A percentile compares a stretch with the other conserved stretches of the same genome.
These are phyloP conservation scores for Siphlonurus alternatus DNA, from an alignment of 2,888 invertebrate species.

Conservation along the genomic window DNA sequence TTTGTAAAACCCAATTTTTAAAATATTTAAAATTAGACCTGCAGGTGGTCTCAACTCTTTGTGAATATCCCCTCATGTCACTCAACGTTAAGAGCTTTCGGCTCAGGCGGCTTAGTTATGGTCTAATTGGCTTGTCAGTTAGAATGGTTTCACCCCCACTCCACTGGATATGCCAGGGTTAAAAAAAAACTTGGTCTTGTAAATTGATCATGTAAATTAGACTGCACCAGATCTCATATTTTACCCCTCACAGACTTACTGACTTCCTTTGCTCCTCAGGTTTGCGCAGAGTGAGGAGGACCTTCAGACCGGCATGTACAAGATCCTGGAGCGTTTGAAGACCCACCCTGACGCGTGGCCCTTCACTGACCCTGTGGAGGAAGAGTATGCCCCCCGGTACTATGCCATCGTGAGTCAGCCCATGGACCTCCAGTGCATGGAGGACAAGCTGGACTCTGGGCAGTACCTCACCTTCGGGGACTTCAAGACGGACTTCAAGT, in stretches of 20 bases:
- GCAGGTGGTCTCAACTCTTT: too few relatives aligned
- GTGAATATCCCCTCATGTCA: too few relatives aligned
- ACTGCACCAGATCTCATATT: too few relatives aligned
- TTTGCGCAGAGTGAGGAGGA: constrained; percentile 71
- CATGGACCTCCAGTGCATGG: constrained; percentile 80
- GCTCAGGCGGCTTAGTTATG: too few relatives aligned
- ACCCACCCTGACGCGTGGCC: constrained; percentile 90
- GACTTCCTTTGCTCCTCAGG: constrained; percentile 13
- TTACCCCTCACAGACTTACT: not conserved
- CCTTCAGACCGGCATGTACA: constrained; percentile 77
- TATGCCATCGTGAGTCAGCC: constrained; percentile 47
- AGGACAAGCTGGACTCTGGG: constrained; percentile 66
- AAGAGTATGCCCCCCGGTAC: constrained; percentile 76
- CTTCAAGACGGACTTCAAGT: constrained; percentile 75
- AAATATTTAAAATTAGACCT: too few relatives aligned
- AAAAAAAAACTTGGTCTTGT: too few relatives aligned
- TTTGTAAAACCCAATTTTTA: too few relatives aligned
- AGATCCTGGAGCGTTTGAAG: constrained; percentile 73
- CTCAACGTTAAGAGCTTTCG: too few relatives aligned
- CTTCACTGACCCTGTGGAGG: constrained; percentile 82
- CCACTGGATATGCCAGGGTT: too few relatives aligned
- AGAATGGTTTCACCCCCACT: too few relatives aligned
- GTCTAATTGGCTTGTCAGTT: too few relatives aligned
- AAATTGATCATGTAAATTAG: too few relatives aligned
- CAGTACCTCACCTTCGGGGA: constrained; percentile 61